Evolutionary conservation across 2,113 vertebrate genomes (phyloP), one percentile per base, ranked within the genome.

Genomic region (Fulmarus glacialis): DNA sequence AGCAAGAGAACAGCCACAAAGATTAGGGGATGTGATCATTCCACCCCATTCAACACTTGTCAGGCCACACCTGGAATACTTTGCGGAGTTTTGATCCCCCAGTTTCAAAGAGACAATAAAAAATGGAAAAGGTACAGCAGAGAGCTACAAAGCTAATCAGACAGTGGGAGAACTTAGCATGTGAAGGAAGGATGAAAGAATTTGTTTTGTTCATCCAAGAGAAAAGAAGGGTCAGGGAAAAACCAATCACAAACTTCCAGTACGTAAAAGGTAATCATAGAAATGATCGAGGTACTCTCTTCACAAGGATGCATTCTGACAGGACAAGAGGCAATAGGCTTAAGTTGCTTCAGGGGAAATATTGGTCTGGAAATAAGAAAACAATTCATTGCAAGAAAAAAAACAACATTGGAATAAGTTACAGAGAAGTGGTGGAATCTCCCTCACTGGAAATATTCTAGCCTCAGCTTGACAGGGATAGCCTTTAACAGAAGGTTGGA

Each of bases 401-500:
- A 34, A 74, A 4, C 12, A 63, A 15, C 5, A 5, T 3, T 45
- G 42, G 26, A 78, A 48, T 48, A 40, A 84, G 48, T 53, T 84
- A 9, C 23, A 50, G 63, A 67, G 55, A 48, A 74, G 40, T 50
- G 29, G 42, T 67, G 64, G 95, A 82, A 87, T 30, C 60, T 82
- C 83, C 64, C 60, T 55, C 3, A 4, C 52, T 90, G 74, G 60
- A 91, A 93, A 64, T 59, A 75, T 38, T 87, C 64, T 58, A 91
- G 32, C 70, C 63, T 84, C 11, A 78, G 55, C 47, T 66, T 93
- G 94, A 93, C 85, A 94, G 82, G 53, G 66, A 55, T 94, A 96
- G 91, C 85, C 88, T 95, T 97, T 95, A 93, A 38, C 90, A 96
- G 95, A 93, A 93, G 88, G 78, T 71, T 84, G 90, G 63, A 82